Evolutionary conservation across 2,113 vertebrate genomes (phyloP), one percentile per base, ranked within the genome.

Genomic region (Ardeotis arabs): DNA sequence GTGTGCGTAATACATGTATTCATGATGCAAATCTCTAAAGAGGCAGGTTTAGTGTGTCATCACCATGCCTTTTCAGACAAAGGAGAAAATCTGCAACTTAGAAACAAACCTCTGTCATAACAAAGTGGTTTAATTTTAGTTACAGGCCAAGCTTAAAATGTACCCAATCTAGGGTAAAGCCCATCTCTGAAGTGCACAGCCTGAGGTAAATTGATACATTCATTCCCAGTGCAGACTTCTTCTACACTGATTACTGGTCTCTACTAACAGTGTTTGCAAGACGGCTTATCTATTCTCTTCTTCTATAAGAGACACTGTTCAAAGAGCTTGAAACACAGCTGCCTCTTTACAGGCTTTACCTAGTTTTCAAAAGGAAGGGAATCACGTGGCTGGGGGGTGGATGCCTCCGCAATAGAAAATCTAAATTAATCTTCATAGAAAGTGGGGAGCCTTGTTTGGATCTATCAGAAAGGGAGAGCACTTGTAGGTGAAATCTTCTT

Each of bases 231-330:
- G 47, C 97, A 96, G 96, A 95, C 76, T 84, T 75, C 78, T 96
- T 90, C 89, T 93, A 81, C 78, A 70, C 78, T 97, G 97, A 98
- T 98, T 97, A 84, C 90, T 69, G 79, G 93, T 93, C 97, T 91
- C 96, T 89, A 96, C 97, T 97, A 67, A 80, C 84, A 90, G 87
- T 98, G 98, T 98, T 98, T 98, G 97, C 98, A 86, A 88, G 97
- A 98, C 91, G 91, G 98, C 95, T 98, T 98, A 98, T 93, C 97
- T 88, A 93, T 98, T 98, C 97, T 98, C 94, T 92, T 97, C 95
- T 91, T 83, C 92, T 97, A 47, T 84, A 89, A 96, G 96, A 97
- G 95, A 91, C 97, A 94, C 97, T 97, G 95, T 95, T 98, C 96
- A 96, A 97, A 97, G 97, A 94, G 95, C 90, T 90, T 68, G 97